Evolutionary conservation across 2,113 vertebrate species (phyloP), one percentile per base, ranked within the genome.

Genomic region (Phyllostomus discolor): DNA sequence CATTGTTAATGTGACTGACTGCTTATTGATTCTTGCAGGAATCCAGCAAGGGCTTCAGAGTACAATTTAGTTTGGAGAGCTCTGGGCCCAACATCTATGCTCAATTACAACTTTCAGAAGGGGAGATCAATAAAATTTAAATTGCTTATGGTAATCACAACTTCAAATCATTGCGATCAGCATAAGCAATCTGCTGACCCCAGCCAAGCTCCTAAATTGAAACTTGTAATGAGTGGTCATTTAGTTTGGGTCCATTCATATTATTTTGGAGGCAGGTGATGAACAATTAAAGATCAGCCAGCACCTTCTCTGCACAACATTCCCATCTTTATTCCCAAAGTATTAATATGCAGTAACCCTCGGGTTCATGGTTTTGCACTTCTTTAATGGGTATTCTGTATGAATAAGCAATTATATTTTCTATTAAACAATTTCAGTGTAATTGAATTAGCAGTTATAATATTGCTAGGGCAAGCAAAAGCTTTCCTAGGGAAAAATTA

Each of bases 141-240:
- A 99, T 99, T 99, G 99, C 99, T 99, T 99, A 99, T 99, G 99
- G 99, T 99, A 99, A 99, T 99, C 99, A 99, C 98, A 99, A 98
- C 97, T 98, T 99, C 99, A 99, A 99, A 99, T 99, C 99, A 99
- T 98, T 98, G 98, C 96, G 98, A 99, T 99, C 99, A 99, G 99
- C 99, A 99, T 99, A 99, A 99, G 98, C 99, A 99, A 99, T 99
- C 99, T 99, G 99, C 99, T 99, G 99, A 99, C 99, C 99, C 99
- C 98, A 99, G 99, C 98, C 98, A 98, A 97, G 98, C 98, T 98
- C 98, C 97, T 98, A 98, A 98, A 99, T 98, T 99, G 98, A 99
- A 99, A 99, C 98, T 98, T 98, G 98, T 98, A 98, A 99, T 98
- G 98, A 99, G 98, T 98, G 99, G 98, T 98, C 99, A 98, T 98